Conservation (phyloP, 2,888 invertebrate species). For the Caenorhabditis sp. region DNA sequence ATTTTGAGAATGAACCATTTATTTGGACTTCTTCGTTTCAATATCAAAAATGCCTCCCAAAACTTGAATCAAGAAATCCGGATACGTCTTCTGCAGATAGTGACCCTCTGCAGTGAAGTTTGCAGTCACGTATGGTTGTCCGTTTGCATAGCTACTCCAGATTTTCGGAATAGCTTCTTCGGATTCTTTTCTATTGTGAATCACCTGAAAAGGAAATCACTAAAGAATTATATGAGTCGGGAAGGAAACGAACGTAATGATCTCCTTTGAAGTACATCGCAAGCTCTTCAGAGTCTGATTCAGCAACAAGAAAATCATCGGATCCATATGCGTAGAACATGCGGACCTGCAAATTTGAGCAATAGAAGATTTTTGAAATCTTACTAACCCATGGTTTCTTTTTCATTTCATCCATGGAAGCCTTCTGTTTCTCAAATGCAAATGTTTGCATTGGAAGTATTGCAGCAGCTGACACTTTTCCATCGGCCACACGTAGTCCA, state of each 20-base stretch:
- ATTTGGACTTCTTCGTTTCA: constrained; percentile 19
- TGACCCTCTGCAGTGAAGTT: constrained; percentile 62
- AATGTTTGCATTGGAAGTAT: constrained; percentile 60
- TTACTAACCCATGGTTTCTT: constrained; percentile 43
- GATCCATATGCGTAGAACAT: constrained; percentile 59
- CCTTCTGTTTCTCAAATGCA: constrained; percentile 62
- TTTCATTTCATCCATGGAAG: constrained; percentile 46
- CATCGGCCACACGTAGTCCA: constrained; percentile 56
- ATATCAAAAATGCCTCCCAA: constrained; percentile 46
- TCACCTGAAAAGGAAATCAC: constrained; percentile 46
- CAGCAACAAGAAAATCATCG: constrained; percentile 55
- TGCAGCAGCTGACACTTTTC: constrained; percentile 55
- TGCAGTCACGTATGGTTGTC: constrained; percentile 42
- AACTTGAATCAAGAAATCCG: constrained; percentile 54
- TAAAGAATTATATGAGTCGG: neutral
- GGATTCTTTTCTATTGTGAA: constrained; percentile 46
- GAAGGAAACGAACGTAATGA: constrained; percentile 44
- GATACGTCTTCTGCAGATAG: constrained; percentile 63
- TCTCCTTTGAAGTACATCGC: constrained; percentile 49
- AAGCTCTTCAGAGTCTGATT: constrained; percentile 52
- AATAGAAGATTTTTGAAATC: neutral
- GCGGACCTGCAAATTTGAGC: constrained; percentile 9
- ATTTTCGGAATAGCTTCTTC: constrained; percentile 44
- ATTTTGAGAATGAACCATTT: constrained; percentile 1
- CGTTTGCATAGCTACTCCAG: constrained; percentile 33